Base-by-base conservation (phyloP, 2,888 invertebrate genomes). In the Neelides folsomi region DNA sequence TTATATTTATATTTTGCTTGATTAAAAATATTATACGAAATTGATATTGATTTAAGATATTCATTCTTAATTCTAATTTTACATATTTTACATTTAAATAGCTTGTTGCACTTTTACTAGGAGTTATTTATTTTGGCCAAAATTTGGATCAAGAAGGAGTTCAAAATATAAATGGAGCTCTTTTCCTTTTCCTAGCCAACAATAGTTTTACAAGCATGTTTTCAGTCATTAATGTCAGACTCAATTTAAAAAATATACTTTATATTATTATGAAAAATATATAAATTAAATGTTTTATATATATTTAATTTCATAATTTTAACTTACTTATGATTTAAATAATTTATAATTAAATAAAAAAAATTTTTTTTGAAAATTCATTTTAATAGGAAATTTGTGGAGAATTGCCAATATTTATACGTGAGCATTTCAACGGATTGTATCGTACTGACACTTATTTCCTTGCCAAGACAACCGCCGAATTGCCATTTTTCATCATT, bases 181-280 rank as follows among this genome's bases (percentile, higher is more conserved):
- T 93, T 51, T 93, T 90, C 70, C 80, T 92, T 67, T 84, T 90
- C 68, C 77, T 90, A 46, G 87, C 87, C 13, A 90, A 88, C 68
- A 85, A 90, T 83, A 92, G 92, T 6, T 92, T 93, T 71, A 87
- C 89, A 66, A 93, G 90, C 70, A 82, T 90, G 13, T 92, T 90
- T 68, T 87, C 90, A 55, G 93, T 94, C 40, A 82, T 93, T 53
- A 86, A 85, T 70, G 94, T 93, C 71, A 79, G 83, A 76, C n/a
- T n/a, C n/a, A n/a, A n/a, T n/a, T n/a, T n/a, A n/a, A n/a, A n/a
- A n/a, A n/a, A n/a, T n/a, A n/a, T n/a, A n/a, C n/a, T n/a, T n/a
- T n/a, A n/a, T n/a, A n/a, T n/a, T n/a, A n/a, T n/a, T n/a, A n/a
- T n/a, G n/a, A n/a, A n/a, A n/a, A n/a, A n/a, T n/a, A n/a, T n/a